These are phyloP conservation scores for Odobenus rosmarus DNA, from an alignment of 2,113 vertebrate species.

Conservation along the genomic window DNA sequence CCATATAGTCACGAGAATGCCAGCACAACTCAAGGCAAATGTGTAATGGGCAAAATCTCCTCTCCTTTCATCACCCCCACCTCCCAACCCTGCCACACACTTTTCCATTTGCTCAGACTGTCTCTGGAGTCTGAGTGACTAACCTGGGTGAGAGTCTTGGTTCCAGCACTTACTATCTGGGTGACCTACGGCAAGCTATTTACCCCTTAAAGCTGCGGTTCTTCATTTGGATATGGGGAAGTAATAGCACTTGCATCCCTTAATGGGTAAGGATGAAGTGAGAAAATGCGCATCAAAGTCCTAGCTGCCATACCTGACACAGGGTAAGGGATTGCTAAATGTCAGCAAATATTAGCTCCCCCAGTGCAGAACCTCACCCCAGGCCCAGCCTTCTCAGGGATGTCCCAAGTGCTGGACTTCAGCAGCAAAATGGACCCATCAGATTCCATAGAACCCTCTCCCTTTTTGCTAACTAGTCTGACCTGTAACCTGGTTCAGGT, in stretches of 20 bases:
- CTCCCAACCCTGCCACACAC: fast-evolving
- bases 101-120: background rate
- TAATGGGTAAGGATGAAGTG: background rate
- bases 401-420: background rate
- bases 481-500: background rate
- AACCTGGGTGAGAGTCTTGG: background rate
- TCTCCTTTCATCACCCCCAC: background rate
- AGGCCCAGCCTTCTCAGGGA: background rate
- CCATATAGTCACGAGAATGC: background rate
- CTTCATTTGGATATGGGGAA: background rate
- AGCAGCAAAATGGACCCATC: background rate
- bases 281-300: background rate
- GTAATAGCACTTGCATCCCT: background rate
- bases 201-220: background rate
- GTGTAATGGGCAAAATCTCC: background rate
- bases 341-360: background rate
- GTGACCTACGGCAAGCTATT: background rate
- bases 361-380: background rate
- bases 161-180: background rate
- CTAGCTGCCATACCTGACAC: background rate
- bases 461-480: background rate
- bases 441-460: background rate
- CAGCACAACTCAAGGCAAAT: background rate
- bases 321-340: background rate
- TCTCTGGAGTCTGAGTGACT: background rate